These are phyloP conservation scores for Scortum barcoo DNA, from an alignment of 2,113 vertebrate genomes.

Conservation along the genomic window DNA sequence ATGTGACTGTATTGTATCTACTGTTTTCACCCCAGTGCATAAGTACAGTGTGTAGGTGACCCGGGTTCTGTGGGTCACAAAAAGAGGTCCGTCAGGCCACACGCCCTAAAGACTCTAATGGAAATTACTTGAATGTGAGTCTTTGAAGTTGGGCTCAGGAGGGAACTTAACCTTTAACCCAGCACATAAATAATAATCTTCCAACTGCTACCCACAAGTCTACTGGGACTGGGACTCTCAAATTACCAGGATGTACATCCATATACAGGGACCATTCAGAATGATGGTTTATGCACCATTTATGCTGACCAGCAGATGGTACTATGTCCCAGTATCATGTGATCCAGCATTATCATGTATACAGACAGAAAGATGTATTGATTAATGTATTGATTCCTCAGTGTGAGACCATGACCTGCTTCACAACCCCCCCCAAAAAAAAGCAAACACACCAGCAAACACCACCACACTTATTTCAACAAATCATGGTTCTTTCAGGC, in stretches of 20 bases:
- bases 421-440: neutral
- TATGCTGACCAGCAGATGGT: conserved; percentile 68
- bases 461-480: neutral
- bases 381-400: neutral
- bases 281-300: neutral
- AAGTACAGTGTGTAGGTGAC: conserved; percentile 47
- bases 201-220: neutral
- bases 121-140: neutral
- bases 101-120: neutral
- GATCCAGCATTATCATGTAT: neutral
- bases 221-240: neutral
- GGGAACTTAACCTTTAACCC: neutral
- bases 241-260: neutral
- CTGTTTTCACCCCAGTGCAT: conserved; percentile 57
- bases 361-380: neutral
- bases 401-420: conserved; percentile 13
- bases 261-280: neutral
- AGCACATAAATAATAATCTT: neutral
- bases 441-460: neutral
- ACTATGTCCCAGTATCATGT: conserved; percentile 39
- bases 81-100: neutral
- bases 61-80: conserved; percentile 1
- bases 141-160: neutral
- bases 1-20: conserved; percentile 57
- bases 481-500: neutral